Evolutionary conservation across 2,113 vertebrate genomes (phyloP).

Genomic region (Gadus chalcogrammus): DNA sequence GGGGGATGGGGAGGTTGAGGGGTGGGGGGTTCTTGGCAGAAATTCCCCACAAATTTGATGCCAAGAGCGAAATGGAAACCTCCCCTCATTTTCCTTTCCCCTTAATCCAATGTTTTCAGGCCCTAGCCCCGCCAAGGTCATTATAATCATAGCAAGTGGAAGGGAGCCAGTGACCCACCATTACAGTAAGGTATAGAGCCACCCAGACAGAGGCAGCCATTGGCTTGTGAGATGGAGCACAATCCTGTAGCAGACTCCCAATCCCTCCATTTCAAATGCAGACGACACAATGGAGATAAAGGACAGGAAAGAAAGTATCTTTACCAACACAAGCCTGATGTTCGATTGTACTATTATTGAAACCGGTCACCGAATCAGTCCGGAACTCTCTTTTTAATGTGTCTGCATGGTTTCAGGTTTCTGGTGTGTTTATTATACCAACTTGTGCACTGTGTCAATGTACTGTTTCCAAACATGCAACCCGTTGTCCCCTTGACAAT

Average conservation of each 20-base stretch:
- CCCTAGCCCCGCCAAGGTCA: slow-evolving; percentile 76
- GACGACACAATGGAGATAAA: slow-evolving; percentile 28
- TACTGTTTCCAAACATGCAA: too few relatives aligned
- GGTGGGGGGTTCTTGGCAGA: slow-evolving; percentile 67
- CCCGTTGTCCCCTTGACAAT: too few relatives aligned
- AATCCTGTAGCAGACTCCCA: slow-evolving; percentile 36
- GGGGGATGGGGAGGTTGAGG: slow-evolving; percentile 20
- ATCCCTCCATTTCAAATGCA: slow-evolving; percentile 57
- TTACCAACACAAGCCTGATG: slow-evolving; percentile 15
- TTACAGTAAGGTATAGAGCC: slow-evolving; percentile 69
- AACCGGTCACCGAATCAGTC: too few relatives aligned
- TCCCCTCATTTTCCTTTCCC: slow-evolving; percentile 76
- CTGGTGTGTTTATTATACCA: too few relatives aligned
- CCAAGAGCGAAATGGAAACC: slow-evolving; percentile 81
- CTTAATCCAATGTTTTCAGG: slow-evolving; percentile 80
- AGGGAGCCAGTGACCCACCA: slow-evolving; percentile 72
- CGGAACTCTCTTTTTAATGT: too few relatives aligned
- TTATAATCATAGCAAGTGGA: slow-evolving; percentile 79
- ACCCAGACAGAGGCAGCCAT: slow-evolving; percentile 55
- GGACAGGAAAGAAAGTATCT: slow-evolving; percentile 20
- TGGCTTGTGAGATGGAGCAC: slow-evolving; percentile 37
- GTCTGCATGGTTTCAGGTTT: too few relatives aligned
- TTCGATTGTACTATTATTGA: too few relatives aligned
- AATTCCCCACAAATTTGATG: slow-evolving; percentile 70
- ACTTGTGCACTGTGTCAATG: too few relatives aligned